These are phyloP conservation scores for Vimba vimba DNA, from an alignment of 2,113 vertebrate genomes.

Conservation along the genomic window DNA sequence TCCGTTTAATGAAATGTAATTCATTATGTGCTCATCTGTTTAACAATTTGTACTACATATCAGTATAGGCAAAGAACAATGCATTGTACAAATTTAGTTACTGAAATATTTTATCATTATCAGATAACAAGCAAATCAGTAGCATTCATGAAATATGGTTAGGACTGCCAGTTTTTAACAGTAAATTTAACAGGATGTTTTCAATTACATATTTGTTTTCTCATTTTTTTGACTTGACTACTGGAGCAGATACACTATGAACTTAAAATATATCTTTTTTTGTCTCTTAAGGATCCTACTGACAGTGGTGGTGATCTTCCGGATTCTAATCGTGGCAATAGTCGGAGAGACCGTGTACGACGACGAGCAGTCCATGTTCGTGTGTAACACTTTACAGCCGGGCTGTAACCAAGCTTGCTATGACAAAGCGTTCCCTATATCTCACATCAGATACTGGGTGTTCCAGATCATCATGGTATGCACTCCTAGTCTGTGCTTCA, in stretches of 20 bases:
- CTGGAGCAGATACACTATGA: background rate
- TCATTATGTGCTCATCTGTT: background rate
- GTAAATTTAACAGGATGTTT: background rate
- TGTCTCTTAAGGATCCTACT: constrained; percentile 84
- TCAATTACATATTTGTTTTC: background rate
- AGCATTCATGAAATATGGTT: background rate
- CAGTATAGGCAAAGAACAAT: background rate
- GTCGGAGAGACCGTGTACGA: constrained; percentile 95
- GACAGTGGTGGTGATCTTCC: constrained; percentile 95
- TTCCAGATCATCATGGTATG: constrained; percentile 97
- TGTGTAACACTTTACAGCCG: constrained; percentile 92
- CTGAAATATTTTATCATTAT: background rate
- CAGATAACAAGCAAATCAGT: background rate
- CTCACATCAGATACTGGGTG: constrained; percentile 93
- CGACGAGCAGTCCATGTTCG: constrained; percentile 93
- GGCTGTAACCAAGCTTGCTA: constrained; percentile 95
- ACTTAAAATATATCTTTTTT: background rate
- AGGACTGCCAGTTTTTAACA: background rate
- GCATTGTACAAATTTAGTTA: background rate
- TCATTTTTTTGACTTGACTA: background rate
- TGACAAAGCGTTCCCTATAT: constrained; percentile 92
- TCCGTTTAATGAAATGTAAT: background rate
- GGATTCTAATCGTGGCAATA: constrained; percentile 92
- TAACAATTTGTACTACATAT: background rate
- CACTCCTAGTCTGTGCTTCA: constrained; percentile 92